A percentile compares a stretch with the other conserved stretches of the same genome.
Conservation (phyloP, 2,797 vertebrate species). For the Gymnopithys bicolor region DNA sequence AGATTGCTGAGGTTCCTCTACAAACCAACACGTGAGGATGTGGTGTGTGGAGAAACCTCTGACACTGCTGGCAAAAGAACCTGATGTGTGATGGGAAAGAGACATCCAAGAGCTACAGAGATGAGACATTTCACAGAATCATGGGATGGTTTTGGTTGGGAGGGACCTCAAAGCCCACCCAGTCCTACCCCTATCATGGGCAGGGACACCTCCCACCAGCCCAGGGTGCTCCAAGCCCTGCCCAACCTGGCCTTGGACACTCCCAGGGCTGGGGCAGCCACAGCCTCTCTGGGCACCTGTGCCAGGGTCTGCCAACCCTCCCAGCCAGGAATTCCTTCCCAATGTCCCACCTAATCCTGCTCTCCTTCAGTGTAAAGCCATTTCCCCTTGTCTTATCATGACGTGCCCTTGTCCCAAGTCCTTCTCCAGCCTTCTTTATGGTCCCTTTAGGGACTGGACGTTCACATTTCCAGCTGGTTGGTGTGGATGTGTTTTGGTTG, state of each 20-base stretch:
- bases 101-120: accelerated
- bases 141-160: background rate
- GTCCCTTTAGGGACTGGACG: background rate
- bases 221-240: background rate
- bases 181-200: background rate
- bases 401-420: accelerated
- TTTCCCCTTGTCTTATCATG: background rate
- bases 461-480: accelerated
- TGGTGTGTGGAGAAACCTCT: background rate
- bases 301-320: background rate
- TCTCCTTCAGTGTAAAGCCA: background rate
- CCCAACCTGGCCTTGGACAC: background rate
- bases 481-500: background rate
- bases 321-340: background rate
- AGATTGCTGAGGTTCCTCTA: too few species aligned
- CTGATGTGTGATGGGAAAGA: background rate
- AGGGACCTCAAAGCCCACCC: background rate
- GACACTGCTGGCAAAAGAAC: background rate
- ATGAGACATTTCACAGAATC: background rate
- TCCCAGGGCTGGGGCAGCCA: background rate
- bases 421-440: background rate
- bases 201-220: background rate
- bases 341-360: background rate
- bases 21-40: background rate
- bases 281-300: background rate